phyloP scores from a whole-genome alignment of 2,888 invertebrate genomes.

The Julus scandinavius region DNA sequence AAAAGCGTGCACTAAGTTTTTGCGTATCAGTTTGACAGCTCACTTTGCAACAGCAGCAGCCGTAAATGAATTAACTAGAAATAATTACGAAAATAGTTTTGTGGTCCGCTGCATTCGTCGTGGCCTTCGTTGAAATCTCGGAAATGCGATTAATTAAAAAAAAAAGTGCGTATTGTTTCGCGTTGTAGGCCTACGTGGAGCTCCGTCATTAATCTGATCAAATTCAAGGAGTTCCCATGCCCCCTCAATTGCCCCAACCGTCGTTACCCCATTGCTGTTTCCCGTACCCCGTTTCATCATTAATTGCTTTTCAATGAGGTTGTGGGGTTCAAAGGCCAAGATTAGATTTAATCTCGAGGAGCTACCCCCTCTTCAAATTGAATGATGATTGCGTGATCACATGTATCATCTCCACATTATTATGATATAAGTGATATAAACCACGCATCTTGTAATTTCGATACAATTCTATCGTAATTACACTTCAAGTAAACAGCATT shows the following conservation, averaged over 20 bases:
- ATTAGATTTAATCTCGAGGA: background rate
- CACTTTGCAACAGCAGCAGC: background rate
- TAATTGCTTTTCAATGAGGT: background rate
- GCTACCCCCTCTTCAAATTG: background rate
- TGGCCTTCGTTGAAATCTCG: slow-evolving; percentile 29
- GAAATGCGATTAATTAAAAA: background rate
- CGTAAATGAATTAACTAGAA: background rate
- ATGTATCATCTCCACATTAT: background rate
- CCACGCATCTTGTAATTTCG: slow-evolving; percentile 36
- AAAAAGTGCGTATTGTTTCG: background rate
- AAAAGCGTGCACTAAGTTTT: slow-evolving; percentile 3
- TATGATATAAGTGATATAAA: background rate
- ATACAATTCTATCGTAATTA: background rate
- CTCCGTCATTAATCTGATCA: slow-evolving; percentile 13
- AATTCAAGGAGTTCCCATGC: slow-evolving; percentile 45
- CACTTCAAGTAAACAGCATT: background rate
- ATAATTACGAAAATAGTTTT: slow-evolving; percentile 40
- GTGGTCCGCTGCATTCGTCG: background rate
- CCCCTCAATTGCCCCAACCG: background rate
- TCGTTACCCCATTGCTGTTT: background rate
- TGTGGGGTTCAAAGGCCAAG: background rate
- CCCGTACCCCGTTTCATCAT: background rate
- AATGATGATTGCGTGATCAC: slow-evolving; percentile 11
- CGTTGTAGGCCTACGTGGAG: background rate
- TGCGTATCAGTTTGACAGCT: slow-evolving; percentile 38